Evolutionary conservation across 2,797 vertebrate species (phyloP).

Genomic region (Lophius americanus): DNA sequence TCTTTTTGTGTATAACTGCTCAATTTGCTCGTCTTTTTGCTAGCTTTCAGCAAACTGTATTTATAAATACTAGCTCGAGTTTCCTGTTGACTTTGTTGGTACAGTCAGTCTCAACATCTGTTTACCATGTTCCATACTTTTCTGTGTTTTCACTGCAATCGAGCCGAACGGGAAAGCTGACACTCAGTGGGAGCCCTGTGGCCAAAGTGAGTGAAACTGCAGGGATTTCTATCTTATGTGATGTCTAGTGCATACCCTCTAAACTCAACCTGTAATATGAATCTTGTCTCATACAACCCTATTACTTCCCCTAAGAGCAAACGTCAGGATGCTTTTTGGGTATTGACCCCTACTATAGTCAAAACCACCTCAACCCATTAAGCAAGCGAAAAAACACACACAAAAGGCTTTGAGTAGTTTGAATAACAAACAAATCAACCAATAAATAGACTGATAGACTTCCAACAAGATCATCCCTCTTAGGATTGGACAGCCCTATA

Average conservation of each 20-base stretch:
- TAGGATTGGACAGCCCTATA: constrained; percentile 53
- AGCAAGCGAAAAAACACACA: constrained; percentile 6
- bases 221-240: no score
- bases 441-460: constrained; percentile 49
- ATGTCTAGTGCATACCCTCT: no score
- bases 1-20: no score
- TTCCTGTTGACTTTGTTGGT: no score
- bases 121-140: no score
- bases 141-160: no score
- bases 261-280: background rate
- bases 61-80: no score
- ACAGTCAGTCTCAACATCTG: no score
- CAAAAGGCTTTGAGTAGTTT: constrained; percentile 31
- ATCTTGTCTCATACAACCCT: constrained; percentile 32
- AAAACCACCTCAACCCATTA: constrained; percentile 49
- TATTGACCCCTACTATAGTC: constrained; percentile 45
- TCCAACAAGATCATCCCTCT: constrained; percentile 36
- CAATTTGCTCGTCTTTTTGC: no score
- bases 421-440: constrained; percentile 51
- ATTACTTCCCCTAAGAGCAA: constrained; percentile 34
- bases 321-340: constrained; percentile 45
- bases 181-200: no score
- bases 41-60: no score
- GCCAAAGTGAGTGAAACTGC: no score
- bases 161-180: background rate